These are phyloP conservation scores for Heterodera schachtii DNA, from an alignment of 1,140 invertebrate species.

Conservation along the genomic window DNA sequence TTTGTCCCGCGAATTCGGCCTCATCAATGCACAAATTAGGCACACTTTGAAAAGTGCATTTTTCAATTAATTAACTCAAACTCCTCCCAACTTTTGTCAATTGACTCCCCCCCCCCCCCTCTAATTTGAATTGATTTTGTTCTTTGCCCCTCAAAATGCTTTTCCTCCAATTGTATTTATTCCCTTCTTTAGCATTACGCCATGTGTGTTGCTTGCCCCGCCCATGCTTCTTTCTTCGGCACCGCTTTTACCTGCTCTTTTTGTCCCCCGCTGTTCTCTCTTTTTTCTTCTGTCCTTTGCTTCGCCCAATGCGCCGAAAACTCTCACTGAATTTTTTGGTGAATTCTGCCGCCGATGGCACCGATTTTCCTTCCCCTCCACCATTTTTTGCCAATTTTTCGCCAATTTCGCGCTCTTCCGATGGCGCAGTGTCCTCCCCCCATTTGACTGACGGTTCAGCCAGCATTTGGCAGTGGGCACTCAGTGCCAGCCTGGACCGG, in stretches of 20 bases:
- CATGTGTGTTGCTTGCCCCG: background rate
- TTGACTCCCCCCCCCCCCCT: background rate
- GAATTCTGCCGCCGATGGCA: background rate
- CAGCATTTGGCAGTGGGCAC: conserved; percentile 8
- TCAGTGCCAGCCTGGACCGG: conserved; percentile 1
- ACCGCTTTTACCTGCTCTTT: background rate
- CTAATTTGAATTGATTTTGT: no score
- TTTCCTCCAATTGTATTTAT: background rate
- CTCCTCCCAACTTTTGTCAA: background rate
- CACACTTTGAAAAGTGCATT: background rate
- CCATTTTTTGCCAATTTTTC: background rate
- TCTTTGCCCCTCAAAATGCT: no score
- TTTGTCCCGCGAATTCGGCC: no score
- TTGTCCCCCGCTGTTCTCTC: background rate
- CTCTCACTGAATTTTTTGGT: background rate
- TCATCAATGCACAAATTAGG: no score
- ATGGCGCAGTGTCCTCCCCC: background rate
- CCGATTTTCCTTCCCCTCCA: background rate
- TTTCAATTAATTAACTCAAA: background rate
- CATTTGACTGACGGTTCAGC: background rate
- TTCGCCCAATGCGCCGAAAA: background rate
- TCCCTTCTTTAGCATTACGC: background rate
- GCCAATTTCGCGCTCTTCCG: background rate
- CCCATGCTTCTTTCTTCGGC: background rate
- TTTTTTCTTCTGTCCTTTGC: background rate